phyloP scores from a whole-genome alignment of 2,888 invertebrate genomes.

The Ametastegia equiseti region DNA sequence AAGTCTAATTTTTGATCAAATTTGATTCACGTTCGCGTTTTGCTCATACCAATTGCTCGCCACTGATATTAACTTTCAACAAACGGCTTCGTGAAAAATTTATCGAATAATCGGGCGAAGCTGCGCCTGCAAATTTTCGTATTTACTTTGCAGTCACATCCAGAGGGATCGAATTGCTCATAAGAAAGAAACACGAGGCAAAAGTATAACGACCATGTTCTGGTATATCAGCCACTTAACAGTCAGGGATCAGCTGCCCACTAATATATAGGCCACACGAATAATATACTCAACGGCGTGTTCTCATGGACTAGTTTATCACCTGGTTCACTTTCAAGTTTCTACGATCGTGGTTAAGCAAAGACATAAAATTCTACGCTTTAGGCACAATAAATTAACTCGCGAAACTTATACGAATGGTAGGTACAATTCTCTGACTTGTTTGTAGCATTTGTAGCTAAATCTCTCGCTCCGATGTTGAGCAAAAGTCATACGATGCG shows the following conservation, averaged over 20 bases:
- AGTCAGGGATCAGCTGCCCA: slow-evolving; percentile 34
- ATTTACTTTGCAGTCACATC: slow-evolving; percentile 20
- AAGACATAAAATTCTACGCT: slow-evolving; percentile 17
- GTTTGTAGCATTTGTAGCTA: neutral
- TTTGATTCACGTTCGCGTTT: too few species aligned
- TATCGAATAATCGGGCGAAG: neutral
- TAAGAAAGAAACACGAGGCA: slow-evolving; percentile 8
- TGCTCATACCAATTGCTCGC: too few species aligned
- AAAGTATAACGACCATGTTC: slow-evolving; percentile 38
- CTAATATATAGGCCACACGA: slow-evolving; percentile 29
- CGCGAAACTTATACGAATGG: neutral
- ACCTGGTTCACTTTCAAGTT: slow-evolving; percentile 30
- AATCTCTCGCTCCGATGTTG: neutral
- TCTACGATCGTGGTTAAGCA: slow-evolving; percentile 23
- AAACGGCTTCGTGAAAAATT: slow-evolving; percentile 8
- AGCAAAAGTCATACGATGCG: neutral
- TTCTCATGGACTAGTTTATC: slow-evolving; percentile 27
- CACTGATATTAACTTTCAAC: too few species aligned
- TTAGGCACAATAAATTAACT: slow-evolving; percentile 14
- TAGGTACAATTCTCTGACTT: neutral
- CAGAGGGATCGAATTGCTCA: neutral
- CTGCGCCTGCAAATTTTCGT: neutral
- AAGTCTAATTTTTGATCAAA: neutral
- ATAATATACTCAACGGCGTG: neutral
- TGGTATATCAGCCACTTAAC: slow-evolving; percentile 23